Conservation (phyloP, 2,888 invertebrate species). For the Drosophila neoperkinsi region DNA sequence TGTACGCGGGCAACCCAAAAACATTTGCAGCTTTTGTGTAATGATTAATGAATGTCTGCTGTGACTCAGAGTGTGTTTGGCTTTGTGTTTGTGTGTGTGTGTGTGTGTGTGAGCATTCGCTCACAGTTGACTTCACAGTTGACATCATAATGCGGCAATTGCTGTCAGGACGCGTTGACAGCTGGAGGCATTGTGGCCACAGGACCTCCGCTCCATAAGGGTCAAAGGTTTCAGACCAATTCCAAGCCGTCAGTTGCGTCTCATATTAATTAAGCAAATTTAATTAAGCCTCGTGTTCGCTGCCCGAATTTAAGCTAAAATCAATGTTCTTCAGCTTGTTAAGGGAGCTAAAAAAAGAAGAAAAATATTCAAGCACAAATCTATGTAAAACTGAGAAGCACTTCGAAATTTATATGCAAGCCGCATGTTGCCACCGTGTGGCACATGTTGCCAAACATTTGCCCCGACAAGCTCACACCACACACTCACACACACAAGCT, state of each 20-base stretch:
- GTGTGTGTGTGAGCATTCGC: slow-evolving; percentile 16
- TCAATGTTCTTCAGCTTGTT: slow-evolving; percentile 34
- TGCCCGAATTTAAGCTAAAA: slow-evolving; percentile 26
- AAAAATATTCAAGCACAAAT: slow-evolving; percentile 37
- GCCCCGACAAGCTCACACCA: slow-evolving; percentile 51
- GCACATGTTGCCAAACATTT: slow-evolving; percentile 77
- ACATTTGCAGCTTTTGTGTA: slow-evolving; percentile 49
- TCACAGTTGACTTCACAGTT: slow-evolving; percentile 69
- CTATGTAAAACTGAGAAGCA: slow-evolving; percentile 42
- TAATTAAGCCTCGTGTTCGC: slow-evolving; percentile 47
- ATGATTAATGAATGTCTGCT: slow-evolving; percentile 69
- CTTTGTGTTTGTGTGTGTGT: slow-evolving; percentile 7
- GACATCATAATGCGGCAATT: slow-evolving; percentile 75
- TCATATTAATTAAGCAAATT: slow-evolving; percentile 51
- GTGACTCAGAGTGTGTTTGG: slow-evolving; percentile 6
- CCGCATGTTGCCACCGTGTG: slow-evolving; percentile 68
- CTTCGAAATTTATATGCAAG: slow-evolving; percentile 73
- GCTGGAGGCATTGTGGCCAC: slow-evolving; percentile 43
- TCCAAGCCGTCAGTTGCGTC: slow-evolving; percentile 24
- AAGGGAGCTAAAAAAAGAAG: neutral
- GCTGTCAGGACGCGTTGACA: slow-evolving; percentile 68
- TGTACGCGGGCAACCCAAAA: slow-evolving; percentile 23
- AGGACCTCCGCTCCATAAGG: slow-evolving; percentile 10
- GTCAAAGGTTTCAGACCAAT: slow-evolving; percentile 40
- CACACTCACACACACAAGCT: slow-evolving; percentile 18